Evolutionary conservation across 1,140 invertebrate genomes (phyloP), one percentile per base, ranked within the genome.

Genomic region (Dendroctonus ponderosae): DNA sequence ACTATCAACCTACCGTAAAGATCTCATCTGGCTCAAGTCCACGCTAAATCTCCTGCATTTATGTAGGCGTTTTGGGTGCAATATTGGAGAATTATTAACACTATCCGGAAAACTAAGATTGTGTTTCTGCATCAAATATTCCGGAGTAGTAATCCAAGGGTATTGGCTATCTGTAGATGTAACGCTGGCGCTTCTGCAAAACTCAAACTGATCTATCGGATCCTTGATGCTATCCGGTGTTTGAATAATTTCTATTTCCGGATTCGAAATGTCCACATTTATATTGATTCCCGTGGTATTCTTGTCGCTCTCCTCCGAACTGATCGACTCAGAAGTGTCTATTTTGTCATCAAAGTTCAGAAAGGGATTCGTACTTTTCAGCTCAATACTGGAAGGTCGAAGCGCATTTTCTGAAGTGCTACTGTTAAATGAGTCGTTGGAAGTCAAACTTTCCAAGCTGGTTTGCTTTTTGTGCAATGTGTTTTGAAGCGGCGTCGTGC

Each of bases 1-100:
- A 26, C 26, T 3, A 26, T 26, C 26, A 26, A 26, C 26, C 5
- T 96, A 79, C 14, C 94, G 83, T 59, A 97, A 78, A 0, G 93
- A 96, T 62, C 93, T 84, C 93, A 97, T 97, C 79, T 96, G 92
- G 74, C 88, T 90, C 0, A 95, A 80, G 80, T 94, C 92, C 6
- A 94, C 92, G 40, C 90, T 93, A 77, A 94, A 94, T 53, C 91
- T 82, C 72, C 85, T 80, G 73, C 86, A 87, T 79, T 85, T 85
- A 46, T 86, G 81, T 41, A 81, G 78, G 12, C 71, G 67, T 70
- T 83, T 83, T 8, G 83, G 80, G 43, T 83, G 82, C 40, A 86
- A 80, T 7, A 91, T 85, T 0, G 90, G 89, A 6, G 90, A 91
- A 43, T 86, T 87, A 14, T 87, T 89, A 8, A 84, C 85, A 73